These are phyloP conservation scores for Lepus oiostolus DNA, from an alignment of 2,797 vertebrate species.

Conservation along the genomic window DNA sequence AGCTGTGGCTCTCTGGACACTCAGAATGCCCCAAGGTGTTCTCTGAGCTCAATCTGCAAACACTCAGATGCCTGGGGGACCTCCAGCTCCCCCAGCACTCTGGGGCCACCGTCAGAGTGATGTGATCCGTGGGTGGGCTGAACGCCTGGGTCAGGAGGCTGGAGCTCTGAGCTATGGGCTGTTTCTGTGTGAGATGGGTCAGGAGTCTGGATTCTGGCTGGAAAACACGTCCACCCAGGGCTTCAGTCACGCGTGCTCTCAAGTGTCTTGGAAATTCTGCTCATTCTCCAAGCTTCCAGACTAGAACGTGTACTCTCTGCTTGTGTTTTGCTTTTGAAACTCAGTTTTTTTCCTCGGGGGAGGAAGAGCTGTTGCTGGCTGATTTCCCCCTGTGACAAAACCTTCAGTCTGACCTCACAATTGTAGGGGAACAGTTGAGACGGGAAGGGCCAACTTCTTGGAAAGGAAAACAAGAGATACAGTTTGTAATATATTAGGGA, in stretches of 20 bases:
- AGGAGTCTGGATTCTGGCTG: not conserved
- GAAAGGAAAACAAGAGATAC: not conserved
- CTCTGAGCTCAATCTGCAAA: not conserved
- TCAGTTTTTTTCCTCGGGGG: slow-evolving; percentile 30
- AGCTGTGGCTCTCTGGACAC: slow-evolving; percentile 56
- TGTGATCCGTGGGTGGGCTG: not conserved
- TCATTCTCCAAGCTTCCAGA: not conserved
- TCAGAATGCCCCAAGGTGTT: slow-evolving; percentile 50
- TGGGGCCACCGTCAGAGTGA: not conserved
- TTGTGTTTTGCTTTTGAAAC: not conserved
- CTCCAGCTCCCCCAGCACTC: not conserved
- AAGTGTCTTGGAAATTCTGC: slow-evolving; percentile 34
- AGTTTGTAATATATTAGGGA: not conserved
- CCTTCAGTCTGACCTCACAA: not conserved
- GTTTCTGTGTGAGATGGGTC: not conserved
- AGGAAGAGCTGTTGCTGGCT: not conserved
- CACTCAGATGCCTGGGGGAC: not conserved
- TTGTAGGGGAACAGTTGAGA: not conserved
- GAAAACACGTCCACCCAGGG: not conserved
- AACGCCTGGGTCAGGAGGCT: not conserved
- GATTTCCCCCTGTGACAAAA: slow-evolving; percentile 52
- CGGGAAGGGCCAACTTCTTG: not conserved
- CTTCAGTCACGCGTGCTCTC: not conserved
- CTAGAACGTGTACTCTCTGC: not conserved
- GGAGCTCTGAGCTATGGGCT: not conserved